Evolutionary conservation across 2,113 vertebrate genomes (phyloP).

Genomic region (Elaphurus davidianus): DNA sequence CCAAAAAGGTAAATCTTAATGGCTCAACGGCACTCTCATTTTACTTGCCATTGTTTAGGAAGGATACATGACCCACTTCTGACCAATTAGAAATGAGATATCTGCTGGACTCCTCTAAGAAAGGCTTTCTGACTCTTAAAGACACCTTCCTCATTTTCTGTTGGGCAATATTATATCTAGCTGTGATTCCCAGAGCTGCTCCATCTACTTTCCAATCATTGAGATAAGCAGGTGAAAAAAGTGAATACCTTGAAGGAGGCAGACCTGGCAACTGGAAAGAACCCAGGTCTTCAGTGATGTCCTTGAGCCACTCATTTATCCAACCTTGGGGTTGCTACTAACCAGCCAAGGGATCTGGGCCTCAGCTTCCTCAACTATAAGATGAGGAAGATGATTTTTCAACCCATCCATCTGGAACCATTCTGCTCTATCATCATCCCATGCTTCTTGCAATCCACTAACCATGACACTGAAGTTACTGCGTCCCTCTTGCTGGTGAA

Average conservation of each 20-base stretch:
- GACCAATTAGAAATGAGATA: not conserved
- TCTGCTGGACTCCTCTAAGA: not conserved
- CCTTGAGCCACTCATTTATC: not conserved
- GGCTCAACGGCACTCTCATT: not conserved
- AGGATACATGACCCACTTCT: not conserved
- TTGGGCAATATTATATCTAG: not conserved
- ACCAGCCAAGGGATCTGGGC: not conserved
- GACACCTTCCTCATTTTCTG: not conserved
- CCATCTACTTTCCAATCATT: not conserved
- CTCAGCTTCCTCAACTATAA: not conserved
- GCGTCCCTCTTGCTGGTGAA: not conserved
- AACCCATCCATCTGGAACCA: not conserved
- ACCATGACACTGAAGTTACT: not conserved
- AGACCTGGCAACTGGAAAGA: not conserved
- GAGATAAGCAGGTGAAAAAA: not conserved
- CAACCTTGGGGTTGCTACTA: not conserved
- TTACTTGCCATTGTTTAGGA: not conserved
- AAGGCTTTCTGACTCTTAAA: not conserved
- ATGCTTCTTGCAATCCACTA: not conserved
- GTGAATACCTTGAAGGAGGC: not conserved
- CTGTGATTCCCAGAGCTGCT: not conserved
- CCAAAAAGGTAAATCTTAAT: not conserved
- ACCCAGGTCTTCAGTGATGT: not conserved
- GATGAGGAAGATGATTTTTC: not conserved
- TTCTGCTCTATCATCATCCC: not conserved